A percentile compares a stretch with the other conserved stretches of the same genome.
These are phyloP conservation scores for Rhingia campestris DNA, from an alignment of 2,888 invertebrate genomes.

Conservation along the genomic window DNA sequence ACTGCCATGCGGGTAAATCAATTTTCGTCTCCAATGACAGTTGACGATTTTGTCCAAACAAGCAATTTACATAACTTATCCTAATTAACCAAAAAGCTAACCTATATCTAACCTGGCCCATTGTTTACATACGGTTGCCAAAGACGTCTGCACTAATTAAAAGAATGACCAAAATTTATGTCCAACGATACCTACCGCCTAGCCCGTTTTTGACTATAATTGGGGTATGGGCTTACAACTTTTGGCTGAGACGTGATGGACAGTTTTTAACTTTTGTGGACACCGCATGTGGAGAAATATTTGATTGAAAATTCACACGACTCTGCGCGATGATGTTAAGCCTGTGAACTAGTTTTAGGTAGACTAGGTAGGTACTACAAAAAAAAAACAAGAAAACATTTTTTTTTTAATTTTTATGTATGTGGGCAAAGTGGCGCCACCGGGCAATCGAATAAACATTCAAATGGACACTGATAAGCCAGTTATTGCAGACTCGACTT, in stretches of 20 bases:
- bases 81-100: conserved; percentile 49
- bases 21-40: conserved; percentile 20
- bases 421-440: conserved; percentile 25
- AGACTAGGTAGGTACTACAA: background rate
- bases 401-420: conserved; percentile 3
- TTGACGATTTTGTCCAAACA: conserved; percentile 46
- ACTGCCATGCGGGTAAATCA: conserved; percentile 8
- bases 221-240: conserved; percentile 42
- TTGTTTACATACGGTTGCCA: background rate
- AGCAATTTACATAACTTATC: conserved; percentile 56
- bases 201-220: conserved; percentile 46
- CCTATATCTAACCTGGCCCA: conserved; percentile 38
- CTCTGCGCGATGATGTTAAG: conserved; percentile 8
- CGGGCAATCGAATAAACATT: background rate
- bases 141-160: conserved; percentile 21
- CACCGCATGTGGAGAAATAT: conserved; percentile 22
- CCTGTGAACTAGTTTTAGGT: conserved; percentile 48
- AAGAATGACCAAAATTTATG: conserved; percentile 25
- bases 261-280: conserved; percentile 13
- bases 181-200: conserved; percentile 16
- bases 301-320: conserved; percentile 61
- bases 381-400: no score
- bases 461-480: background rate
- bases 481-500: background rate
- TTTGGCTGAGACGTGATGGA: conserved; percentile 34